These are phyloP conservation scores for Hypsibius dujardini DNA, from an alignment of 1,140 invertebrate species.

Conservation along the genomic window DNA sequence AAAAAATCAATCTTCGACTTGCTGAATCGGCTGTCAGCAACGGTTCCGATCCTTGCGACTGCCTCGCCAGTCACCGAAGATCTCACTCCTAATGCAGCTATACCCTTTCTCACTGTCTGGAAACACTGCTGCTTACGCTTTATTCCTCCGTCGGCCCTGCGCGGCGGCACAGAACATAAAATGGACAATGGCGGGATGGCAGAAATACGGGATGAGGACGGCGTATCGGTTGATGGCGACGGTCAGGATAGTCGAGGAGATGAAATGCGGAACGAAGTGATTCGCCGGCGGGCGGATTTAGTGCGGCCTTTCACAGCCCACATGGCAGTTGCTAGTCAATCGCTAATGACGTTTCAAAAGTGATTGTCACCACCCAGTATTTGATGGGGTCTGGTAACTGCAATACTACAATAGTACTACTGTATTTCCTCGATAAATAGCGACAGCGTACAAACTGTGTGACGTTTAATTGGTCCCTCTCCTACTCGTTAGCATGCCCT, in stretches of 20 bases:
- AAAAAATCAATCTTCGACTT: not conserved
- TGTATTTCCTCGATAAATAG: no score
- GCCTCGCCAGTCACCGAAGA: not conserved
- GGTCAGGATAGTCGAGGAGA: not conserved
- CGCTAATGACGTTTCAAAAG: conserved; percentile 6
- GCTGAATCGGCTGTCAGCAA: not conserved
- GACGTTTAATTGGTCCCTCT: no score
- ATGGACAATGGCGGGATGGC: not conserved
- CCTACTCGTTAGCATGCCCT: no score
- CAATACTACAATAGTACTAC: no score
- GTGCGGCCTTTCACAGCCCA: not conserved
- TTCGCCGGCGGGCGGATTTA: not conserved
- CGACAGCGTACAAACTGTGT: no score
- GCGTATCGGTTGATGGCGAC: not conserved
- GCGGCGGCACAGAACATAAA: not conserved
- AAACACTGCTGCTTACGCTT: not conserved
- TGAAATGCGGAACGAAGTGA: not conserved
- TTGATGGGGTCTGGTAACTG: no score
- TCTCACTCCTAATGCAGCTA: not conserved
- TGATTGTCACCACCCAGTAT: not conserved
- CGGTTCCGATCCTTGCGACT: not conserved
- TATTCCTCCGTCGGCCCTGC: not conserved
- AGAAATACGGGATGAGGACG: not conserved
- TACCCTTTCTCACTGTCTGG: not conserved
- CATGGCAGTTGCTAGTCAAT: not conserved